Percentiles rank a stretch among this genome's conserved stretches.
These are phyloP conservation scores for Elachura formosa DNA, from an alignment of 2,113 vertebrate genomes.

Conservation along the genomic window DNA sequence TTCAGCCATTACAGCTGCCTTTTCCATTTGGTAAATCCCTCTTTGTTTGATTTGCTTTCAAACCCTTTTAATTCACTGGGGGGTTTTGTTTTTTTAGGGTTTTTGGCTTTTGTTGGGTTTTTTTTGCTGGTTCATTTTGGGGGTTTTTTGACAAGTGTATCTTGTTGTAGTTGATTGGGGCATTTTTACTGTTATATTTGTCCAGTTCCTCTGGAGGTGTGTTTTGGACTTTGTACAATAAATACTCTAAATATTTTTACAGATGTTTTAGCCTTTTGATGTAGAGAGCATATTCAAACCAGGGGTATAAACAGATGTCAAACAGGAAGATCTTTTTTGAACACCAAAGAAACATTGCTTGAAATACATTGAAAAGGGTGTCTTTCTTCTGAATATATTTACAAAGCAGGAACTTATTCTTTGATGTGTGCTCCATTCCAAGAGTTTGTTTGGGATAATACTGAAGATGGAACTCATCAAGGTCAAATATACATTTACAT, in stretches of 20 bases:
- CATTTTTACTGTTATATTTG: conserved; percentile 25
- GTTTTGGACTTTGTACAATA: conserved; percentile 43
- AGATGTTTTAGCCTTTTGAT: conserved; percentile 46
- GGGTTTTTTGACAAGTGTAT: too few species aligned
- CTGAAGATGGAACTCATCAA: neutral
- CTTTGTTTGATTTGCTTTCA: conserved; percentile 58
- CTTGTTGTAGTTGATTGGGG: neutral
- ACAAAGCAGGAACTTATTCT: neutral
- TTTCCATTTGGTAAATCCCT: conserved; percentile 56
- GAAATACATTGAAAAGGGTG: neutral
- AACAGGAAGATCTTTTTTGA: neutral
- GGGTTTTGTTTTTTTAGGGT: neutral
- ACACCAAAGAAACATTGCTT: neutral
- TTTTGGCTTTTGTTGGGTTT: too few species aligned
- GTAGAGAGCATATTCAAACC: conserved; percentile 43
- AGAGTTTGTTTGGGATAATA: neutral
- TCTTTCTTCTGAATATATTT: neutral
- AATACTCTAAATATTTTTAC: conserved; percentile 59
- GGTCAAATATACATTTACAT: neutral
- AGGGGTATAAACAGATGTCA: conserved; percentile 22
- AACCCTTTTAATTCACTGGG: neutral
- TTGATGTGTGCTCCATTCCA: neutral
- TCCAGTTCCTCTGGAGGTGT: conserved; percentile 29
- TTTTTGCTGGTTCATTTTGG: neutral
- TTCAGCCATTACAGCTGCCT: conserved; percentile 58